phyloP scores from a whole-genome alignment of 2,888 invertebrate species.

The Thumatha senex region DNA sequence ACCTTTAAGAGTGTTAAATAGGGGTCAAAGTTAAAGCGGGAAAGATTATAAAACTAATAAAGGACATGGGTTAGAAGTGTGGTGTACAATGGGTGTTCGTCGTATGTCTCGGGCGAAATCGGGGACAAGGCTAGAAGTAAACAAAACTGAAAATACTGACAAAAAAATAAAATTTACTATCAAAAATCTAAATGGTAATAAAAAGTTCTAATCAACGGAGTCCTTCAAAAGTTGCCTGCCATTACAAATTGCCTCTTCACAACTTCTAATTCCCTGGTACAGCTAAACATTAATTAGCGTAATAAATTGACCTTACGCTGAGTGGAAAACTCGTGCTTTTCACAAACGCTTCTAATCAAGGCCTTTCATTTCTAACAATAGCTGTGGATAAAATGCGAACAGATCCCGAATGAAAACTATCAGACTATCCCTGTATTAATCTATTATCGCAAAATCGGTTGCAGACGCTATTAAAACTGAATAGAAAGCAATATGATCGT shows the following conservation, averaged over 20 bases:
- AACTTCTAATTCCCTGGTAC: slow-evolving; percentile 23
- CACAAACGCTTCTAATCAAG: slow-evolving; percentile 63
- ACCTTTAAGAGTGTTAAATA: too few relatives aligned
- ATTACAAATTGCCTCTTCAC: slow-evolving; percentile 30
- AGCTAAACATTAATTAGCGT: slow-evolving; percentile 61
- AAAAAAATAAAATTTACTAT: too few relatives aligned
- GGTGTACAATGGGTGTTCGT: too few relatives aligned
- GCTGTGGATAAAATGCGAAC: slow-evolving; percentile 55
- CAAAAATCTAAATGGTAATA: not conserved
- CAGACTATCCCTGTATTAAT: slow-evolving; percentile 49
- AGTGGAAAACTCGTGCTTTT: slow-evolving; percentile 57
- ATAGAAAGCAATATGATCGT: slow-evolving; percentile 22
- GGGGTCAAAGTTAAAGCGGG: too few relatives aligned
- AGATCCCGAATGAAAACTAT: slow-evolving; percentile 63
- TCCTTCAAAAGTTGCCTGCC: slow-evolving; percentile 24
- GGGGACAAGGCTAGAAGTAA: too few relatives aligned
- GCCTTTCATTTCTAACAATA: slow-evolving; percentile 58
- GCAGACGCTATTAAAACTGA: slow-evolving; percentile 54
- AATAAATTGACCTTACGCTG: slow-evolving; percentile 50
- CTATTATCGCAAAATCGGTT: slow-evolving; percentile 55
- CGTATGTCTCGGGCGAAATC: too few relatives aligned
- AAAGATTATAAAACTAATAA: too few relatives aligned
- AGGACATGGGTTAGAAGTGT: too few relatives aligned
- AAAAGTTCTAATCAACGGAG: slow-evolving; percentile 17
- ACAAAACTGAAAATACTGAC: too few relatives aligned